These are phyloP conservation scores for Dallia pectoralis DNA, from an alignment of 2,797 vertebrate species.

Conservation along the genomic window DNA sequence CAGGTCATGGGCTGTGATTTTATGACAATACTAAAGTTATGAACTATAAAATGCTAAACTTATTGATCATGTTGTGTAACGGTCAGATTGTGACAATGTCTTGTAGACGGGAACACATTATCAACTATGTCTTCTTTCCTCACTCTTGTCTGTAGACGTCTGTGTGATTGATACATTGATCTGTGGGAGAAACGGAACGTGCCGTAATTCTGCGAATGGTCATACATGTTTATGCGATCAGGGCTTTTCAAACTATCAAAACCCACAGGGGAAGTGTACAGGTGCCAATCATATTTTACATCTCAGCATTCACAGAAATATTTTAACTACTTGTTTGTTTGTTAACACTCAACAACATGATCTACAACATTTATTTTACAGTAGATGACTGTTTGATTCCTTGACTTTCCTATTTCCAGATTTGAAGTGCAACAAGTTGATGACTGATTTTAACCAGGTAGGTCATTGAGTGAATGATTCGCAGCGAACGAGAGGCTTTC, in stretches of 20 bases:
- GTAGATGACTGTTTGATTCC: not conserved
- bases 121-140: conserved; percentile 9
- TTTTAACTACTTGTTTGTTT: not conserved
- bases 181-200: conserved; percentile 64
- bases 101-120: not conserved
- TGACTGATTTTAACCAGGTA: conserved; percentile 44
- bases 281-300: conserved; percentile 42
- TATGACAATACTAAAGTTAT: not conserved
- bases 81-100: too few relatives aligned
- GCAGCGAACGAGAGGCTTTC: not conserved
- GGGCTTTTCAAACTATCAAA: conserved; percentile 66
- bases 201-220: conserved; percentile 31
- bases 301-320: not conserved
- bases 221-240: conserved; percentile 56
- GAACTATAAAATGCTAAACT: not conserved
- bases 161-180: conserved; percentile 54
- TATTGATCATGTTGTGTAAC: too few relatives aligned
- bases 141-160: conserved; percentile 58
- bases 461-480: not conserved
- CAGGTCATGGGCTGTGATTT: not conserved
- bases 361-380: not conserved
- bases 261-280: conserved; percentile 44
- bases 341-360: too few relatives aligned
- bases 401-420: conserved; percentile 42
- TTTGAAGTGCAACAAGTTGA: conserved; percentile 49